Conservation (phyloP, 2,888 invertebrate species). For the Digitonthophagus gazella region DNA sequence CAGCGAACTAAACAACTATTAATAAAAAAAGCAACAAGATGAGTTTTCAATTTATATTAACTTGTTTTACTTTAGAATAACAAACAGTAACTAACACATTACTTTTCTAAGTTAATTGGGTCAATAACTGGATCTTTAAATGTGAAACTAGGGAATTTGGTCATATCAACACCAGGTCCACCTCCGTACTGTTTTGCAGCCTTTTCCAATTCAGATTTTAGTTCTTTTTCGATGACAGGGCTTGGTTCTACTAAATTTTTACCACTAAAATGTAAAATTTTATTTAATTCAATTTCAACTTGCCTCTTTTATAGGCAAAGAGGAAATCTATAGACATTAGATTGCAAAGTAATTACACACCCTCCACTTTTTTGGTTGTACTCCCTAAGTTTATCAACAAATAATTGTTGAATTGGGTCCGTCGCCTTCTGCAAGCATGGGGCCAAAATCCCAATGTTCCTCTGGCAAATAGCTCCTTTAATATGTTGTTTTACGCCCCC, state of each 20-base stretch:
- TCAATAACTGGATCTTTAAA: slow-evolving; percentile 74
- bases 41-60: too few relatives aligned
- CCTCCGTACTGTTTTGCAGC: slow-evolving; percentile 33
- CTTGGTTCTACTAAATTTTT: slow-evolving; percentile 81
- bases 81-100: too few relatives aligned
- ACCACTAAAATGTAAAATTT: slow-evolving; percentile 55
- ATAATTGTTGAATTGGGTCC: slow-evolving; percentile 93
- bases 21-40: too few relatives aligned
- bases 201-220: slow-evolving; percentile 71
- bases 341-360: too few relatives aligned
- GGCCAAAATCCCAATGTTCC: slow-evolving; percentile 72
- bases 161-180: slow-evolving; percentile 63
- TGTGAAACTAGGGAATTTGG: slow-evolving; percentile 82
- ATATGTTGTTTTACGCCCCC: slow-evolving; percentile 41
- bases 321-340: too few relatives aligned
- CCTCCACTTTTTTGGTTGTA: slow-evolving; percentile 81
- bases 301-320: too few relatives aligned
- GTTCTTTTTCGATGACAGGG: slow-evolving; percentile 71
- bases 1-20: too few relatives aligned
- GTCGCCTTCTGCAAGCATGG: slow-evolving; percentile 66
- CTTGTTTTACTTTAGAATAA: too few relatives aligned
- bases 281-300: too few relatives aligned
- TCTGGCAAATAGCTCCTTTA: slow-evolving; percentile 53
- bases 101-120: slow-evolving; percentile 53
- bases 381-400: slow-evolving; percentile 88